Evolutionary conservation across 2,113 vertebrate species (phyloP).

Genomic region (Regulus satrapa): DNA sequence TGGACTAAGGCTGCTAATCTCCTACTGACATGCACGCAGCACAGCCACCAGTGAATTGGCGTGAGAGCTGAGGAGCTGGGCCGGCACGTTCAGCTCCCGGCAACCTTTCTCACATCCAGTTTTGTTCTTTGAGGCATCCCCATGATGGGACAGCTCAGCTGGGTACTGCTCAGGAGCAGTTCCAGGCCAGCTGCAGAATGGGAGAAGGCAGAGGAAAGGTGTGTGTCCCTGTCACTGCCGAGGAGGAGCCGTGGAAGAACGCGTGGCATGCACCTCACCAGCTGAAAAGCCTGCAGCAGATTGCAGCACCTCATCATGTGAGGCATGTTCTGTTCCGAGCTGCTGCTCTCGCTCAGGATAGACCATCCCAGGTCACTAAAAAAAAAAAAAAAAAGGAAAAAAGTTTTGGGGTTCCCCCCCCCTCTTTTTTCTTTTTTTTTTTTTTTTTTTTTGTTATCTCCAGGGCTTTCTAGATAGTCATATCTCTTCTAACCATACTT

Average conservation of each 20-base stretch:
- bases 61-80: neutral
- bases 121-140: neutral
- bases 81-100: rapidly evolving
- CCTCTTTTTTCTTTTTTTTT: too few relatives aligned
- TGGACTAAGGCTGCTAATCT: constrained; percentile 61
- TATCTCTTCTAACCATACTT: neutral
- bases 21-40: neutral
- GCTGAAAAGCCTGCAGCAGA: neutral
- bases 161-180: neutral
- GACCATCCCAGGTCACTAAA: neutral
- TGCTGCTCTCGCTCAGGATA: neutral
- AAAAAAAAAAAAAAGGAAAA: neutral
- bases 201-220: neutral
- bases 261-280: neutral
- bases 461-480: neutral
- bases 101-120: neutral
- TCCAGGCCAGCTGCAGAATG: neutral
- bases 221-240: rapidly evolving
- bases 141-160: neutral
- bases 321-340: neutral
- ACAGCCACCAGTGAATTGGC: neutral
- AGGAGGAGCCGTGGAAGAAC: rapidly evolving
- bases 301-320: neutral
- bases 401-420: too few relatives aligned
- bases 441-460: too few relatives aligned